These are phyloP conservation scores for Endomychus coccineus DNA, from an alignment of 2,888 invertebrate genomes.

Conservation along the genomic window DNA sequence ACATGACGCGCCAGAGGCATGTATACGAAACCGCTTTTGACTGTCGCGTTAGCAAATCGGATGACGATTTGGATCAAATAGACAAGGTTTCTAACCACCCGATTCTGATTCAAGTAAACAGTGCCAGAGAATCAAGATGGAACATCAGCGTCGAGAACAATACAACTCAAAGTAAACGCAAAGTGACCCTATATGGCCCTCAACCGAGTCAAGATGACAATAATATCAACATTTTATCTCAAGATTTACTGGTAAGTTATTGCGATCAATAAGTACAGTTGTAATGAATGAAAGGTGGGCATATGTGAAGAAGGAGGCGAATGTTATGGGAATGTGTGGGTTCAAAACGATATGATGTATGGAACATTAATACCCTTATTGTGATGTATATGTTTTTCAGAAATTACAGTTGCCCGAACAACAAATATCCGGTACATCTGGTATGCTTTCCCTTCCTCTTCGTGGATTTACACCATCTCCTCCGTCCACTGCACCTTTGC, in stretches of 20 bases:
- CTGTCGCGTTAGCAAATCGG: conserved; percentile 75
- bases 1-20: conserved; percentile 60
- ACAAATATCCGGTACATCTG: conserved; percentile 49
- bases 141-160: conserved; percentile 28
- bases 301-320: too few species aligned
- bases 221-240: conserved; percentile 43
- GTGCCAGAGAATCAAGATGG: conserved; percentile 32
- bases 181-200: conserved; percentile 48
- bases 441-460: conserved; percentile 53
- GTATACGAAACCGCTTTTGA: conserved; percentile 87
- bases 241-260: conserved; percentile 43
- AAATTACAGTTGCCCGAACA: conserved; percentile 57
- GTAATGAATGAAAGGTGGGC: not conserved
- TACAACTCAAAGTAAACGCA: conserved; percentile 49
- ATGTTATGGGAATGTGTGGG: not conserved
- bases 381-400: conserved; percentile 35
- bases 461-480: conserved; percentile 74
- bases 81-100: conserved; percentile 77
- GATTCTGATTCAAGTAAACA: conserved; percentile 55
- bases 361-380: not conserved
- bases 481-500: conserved; percentile 76
- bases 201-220: conserved; percentile 54
- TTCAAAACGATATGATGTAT: conserved; percentile 1
- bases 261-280: not conserved
- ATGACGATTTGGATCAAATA: conserved; percentile 71